Base-by-base conservation (phyloP, 2,797 vertebrate species). In the Halcyon chelicuti region DNA sequence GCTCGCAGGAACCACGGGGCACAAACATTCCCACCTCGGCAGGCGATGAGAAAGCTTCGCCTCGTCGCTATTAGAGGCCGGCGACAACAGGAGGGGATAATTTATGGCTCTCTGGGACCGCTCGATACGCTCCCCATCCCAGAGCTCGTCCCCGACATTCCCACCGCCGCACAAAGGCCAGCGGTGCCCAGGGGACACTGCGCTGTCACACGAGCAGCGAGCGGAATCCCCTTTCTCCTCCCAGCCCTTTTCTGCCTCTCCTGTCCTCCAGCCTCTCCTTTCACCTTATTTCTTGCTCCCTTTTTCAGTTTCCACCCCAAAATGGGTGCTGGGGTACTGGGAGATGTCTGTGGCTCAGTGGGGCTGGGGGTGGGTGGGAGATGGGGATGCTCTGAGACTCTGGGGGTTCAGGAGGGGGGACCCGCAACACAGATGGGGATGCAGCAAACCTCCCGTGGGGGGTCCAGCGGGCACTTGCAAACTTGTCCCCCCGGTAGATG, bases 81-180 rank as follows among this genome's bases (percentile, higher is more conserved):
- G 52, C 12, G 73, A 94, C 93, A 94, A 78, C 93, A 73, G 96
- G 86, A 97, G 90, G 73, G 60, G 55, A 65, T 89, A 92, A 96
- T 94, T 96, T 92, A 92, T 87, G 92, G 89, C 90, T 95, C 82
- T 76, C 92, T 62, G 90, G 94, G 95, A 93, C 83, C 76, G 88
- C 93, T 94, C 40, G 26, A 40, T 78, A 72, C 1, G 66, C 77
- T 62, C 39, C 37, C 65, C 51, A 3, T 95, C 60, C 88, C 55
- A 10, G 33, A 40, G 76, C 86, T 92, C 35, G 4, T 81, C 62
- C 88, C 86, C 3, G 44, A 39, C 29, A 7, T 97, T 97, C 96
- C 96, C 96, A 95, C 23, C 10, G 15, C 67, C 33, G 0, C 86
- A 97, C 94, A 97, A 97, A 96, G 94, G 95, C 62, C 88, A 3